Conservation (phyloP, 1,140 invertebrate species). For the Epicauta chinensis region DNA sequence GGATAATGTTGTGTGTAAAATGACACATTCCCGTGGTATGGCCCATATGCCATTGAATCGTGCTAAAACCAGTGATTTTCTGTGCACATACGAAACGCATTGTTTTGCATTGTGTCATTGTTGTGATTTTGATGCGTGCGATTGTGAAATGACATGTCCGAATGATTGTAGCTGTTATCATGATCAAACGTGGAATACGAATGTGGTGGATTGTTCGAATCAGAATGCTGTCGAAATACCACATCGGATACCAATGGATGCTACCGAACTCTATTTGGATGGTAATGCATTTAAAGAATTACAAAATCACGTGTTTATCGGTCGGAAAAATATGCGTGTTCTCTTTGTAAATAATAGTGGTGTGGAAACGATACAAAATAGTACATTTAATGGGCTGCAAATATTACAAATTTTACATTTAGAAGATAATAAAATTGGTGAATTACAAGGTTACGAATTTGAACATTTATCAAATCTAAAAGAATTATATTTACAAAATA, state of each 20-base stretch:
- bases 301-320: constrained; percentile 86
- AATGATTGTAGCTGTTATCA: constrained; percentile 87
- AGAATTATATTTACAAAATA: constrained; percentile 84
- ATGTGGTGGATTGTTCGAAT: constrained; percentile 84
- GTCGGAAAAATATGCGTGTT: constrained; percentile 79
- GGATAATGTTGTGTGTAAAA: constrained; percentile 76
- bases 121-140: constrained; percentile 91
- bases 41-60: constrained; percentile 62
- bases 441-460: constrained; percentile 84
- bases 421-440: constrained; percentile 73
- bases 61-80: constrained; percentile 69
- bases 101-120: constrained; percentile 91
- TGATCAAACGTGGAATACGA: constrained; percentile 87
- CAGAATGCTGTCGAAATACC: constrained; percentile 71
- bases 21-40: constrained; percentile 66
- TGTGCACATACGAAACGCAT: constrained; percentile 86
- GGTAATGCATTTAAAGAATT: constrained; percentile 80
- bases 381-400: constrained; percentile 84
- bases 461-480: constrained; percentile 72
- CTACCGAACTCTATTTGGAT: constrained; percentile 85
- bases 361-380: constrained; percentile 82
- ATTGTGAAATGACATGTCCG: constrained; percentile 92
- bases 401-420: constrained; percentile 76
- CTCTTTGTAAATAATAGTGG: constrained; percentile 81
- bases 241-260: constrained; percentile 85